A percentile compares a stretch with the other conserved stretches of the same genome.
Evolutionary conservation across 2,113 vertebrate genomes (phyloP).

Genomic region (Pycnonotus jocosus): DNA sequence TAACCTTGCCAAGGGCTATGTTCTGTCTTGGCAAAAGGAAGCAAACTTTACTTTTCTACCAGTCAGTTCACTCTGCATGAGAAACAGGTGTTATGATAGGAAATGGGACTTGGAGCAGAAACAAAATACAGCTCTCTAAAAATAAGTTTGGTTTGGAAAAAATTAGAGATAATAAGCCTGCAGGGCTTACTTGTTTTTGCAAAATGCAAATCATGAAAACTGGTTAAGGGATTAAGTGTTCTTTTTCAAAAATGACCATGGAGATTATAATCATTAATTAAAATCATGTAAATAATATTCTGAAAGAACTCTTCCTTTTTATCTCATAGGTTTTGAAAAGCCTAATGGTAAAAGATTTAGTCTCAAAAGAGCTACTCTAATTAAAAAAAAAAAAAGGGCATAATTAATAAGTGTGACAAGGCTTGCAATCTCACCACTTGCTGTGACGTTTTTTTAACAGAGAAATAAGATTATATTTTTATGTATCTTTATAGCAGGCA

Average conservation of each 20-base stretch:
- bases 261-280: constrained; percentile 83
- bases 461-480: constrained; percentile 34
- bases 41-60: constrained; percentile 76
- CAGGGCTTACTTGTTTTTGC: constrained; percentile 64
- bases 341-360: constrained; percentile 68
- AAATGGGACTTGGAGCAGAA: constrained; percentile 58
- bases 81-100: constrained; percentile 74
- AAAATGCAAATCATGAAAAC: constrained; percentile 77
- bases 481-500: neutral
- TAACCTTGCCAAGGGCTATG: constrained; percentile 82
- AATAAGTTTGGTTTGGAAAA: constrained; percentile 55
- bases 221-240: constrained; percentile 73
- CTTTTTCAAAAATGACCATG: constrained; percentile 75
- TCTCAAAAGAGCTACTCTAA: constrained; percentile 73
- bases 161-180: constrained; percentile 61
- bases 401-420: constrained; percentile 67
- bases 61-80: constrained; percentile 71
- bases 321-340: constrained; percentile 72
- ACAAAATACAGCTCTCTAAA: constrained; percentile 67
- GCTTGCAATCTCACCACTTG: constrained; percentile 51
- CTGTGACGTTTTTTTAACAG: neutral
- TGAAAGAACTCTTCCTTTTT: constrained; percentile 70
- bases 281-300: constrained; percentile 79
- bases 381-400: constrained; percentile 74
- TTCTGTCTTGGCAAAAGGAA: constrained; percentile 76